Evolutionary conservation across 2,797 vertebrate genomes (phyloP), one percentile per base, ranked within the genome.

Genomic region (Spinibarbus caldwelli): DNA sequence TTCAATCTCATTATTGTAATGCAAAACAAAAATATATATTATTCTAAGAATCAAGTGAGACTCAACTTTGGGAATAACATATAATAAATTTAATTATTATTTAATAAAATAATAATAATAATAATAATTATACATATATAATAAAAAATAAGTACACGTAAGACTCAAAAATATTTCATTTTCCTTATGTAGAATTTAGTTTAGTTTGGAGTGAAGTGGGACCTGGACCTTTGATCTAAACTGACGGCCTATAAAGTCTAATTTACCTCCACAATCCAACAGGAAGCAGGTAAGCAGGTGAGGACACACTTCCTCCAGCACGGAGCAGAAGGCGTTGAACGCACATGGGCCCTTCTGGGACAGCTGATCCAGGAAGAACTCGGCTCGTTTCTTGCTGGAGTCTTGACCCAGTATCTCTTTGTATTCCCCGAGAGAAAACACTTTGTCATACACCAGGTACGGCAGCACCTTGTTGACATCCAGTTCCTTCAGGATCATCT

Each of bases 231-330:
- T 29, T 38, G n/a, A 26, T 70, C 15, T 23, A 57, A 31, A 57
- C 6, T 45, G 5, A 41, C 47, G 23, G 17, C 10, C 1, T 57
- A 10, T 21, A 36, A 84, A 38, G 45, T 49, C 41, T 87, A 64
- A 81, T 78, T 93, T 93, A 98, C 97, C 97, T 97, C 97, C 95
- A 91, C 91, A 94, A 76, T 97, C 96, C 90, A 97, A 90, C 87
- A 97, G 95, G 89, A 98, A 95, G 89, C 95, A 96, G 90, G 96
- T 94, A 66, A 98, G 95, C 93, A 97, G 95, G 90, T 96, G 95
- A 88, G 98, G 97, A 87, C 94, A 96, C 89, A 96, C 95, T 87
- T 98, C 96, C 86, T 99, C 97, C 94, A 98, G 92, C 86, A 97
- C 91, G 3, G 94, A 95, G 91, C 95, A 98, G 93, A 98, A 97